These are phyloP conservation scores for Gila orcuttii DNA, from an alignment of 2,113 vertebrate genomes.

Conservation along the genomic window DNA sequence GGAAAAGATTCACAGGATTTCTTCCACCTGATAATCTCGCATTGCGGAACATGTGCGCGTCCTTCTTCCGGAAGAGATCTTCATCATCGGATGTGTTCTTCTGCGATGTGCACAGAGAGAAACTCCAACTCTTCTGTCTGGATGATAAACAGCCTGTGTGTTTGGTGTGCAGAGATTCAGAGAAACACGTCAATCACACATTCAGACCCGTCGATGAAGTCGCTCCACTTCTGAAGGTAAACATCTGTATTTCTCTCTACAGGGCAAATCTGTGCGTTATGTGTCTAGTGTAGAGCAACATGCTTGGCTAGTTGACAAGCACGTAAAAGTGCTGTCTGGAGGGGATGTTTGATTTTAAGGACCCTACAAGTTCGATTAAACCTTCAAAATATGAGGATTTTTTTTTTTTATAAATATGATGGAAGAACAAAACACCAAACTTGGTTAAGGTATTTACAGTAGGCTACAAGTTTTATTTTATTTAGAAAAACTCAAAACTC, in stretches of 20 bases:
- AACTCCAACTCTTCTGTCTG: neutral
- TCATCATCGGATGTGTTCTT: neutral
- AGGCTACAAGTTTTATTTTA: too few relatives aligned
- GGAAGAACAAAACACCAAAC: too few relatives aligned
- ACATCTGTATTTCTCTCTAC: neutral
- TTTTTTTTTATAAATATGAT: too few relatives aligned
- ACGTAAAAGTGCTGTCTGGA: too few relatives aligned
- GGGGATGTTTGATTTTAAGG: too few relatives aligned
- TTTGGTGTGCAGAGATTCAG: slow-evolving; percentile 16
- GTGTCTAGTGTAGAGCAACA: neutral
- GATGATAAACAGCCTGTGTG: slow-evolving; percentile 21
- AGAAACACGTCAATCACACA: neutral
- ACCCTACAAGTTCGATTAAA: too few relatives aligned
- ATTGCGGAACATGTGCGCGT: neutral
- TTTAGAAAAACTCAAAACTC: too few relatives aligned
- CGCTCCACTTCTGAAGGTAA: neutral
- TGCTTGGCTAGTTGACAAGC: too few relatives aligned
- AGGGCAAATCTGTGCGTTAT: too few relatives aligned
- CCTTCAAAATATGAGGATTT: too few relatives aligned
- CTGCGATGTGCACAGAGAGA: neutral
- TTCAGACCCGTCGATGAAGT: slow-evolving; percentile 28
- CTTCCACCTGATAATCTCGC: neutral
- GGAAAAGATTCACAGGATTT: neutral
- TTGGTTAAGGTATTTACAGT: too few relatives aligned
- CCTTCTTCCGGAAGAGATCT: neutral